Conservation (phyloP, 2,113 vertebrate genomes). For the Megaceryle maxima region DNA sequence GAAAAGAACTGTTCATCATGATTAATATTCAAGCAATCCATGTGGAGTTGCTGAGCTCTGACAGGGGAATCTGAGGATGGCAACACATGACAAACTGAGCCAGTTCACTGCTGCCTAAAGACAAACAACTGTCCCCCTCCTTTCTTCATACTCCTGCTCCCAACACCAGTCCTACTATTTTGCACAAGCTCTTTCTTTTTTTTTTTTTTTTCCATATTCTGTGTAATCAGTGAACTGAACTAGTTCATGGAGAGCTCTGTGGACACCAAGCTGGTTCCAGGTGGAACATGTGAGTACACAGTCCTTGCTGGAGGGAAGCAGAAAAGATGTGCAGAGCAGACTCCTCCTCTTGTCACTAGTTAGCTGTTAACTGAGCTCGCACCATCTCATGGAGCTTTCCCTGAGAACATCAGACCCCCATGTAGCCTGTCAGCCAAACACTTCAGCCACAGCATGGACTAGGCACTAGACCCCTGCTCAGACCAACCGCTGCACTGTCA, state of each 20-base stretch:
- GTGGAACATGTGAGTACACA: not conserved
- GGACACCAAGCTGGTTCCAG: not conserved
- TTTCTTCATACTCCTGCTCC: not conserved
- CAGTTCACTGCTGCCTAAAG: not conserved
- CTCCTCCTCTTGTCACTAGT: not conserved
- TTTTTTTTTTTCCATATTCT: not conserved
- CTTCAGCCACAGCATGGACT: not conserved
- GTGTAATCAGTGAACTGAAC: not conserved
- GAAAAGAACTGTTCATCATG: not conserved
- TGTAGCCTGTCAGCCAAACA: not conserved
- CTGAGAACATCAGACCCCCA: rapidly evolving
- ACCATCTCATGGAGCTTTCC: not conserved
- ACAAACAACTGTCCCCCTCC: not conserved
- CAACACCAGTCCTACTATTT: not conserved
- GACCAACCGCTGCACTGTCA: not conserved
- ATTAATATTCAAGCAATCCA: not conserved
- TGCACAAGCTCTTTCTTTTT: not conserved
- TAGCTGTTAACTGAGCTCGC: not conserved
- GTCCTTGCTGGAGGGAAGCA: not conserved
- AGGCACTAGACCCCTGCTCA: rapidly evolving
- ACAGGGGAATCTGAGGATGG: not conserved
- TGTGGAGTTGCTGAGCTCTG: not conserved
- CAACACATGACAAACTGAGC: not conserved
- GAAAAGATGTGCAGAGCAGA: not conserved
- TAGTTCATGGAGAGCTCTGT: not conserved